Base-by-base conservation (phyloP, 2,888 invertebrate genomes). In the Cephus nigrinus region DNA sequence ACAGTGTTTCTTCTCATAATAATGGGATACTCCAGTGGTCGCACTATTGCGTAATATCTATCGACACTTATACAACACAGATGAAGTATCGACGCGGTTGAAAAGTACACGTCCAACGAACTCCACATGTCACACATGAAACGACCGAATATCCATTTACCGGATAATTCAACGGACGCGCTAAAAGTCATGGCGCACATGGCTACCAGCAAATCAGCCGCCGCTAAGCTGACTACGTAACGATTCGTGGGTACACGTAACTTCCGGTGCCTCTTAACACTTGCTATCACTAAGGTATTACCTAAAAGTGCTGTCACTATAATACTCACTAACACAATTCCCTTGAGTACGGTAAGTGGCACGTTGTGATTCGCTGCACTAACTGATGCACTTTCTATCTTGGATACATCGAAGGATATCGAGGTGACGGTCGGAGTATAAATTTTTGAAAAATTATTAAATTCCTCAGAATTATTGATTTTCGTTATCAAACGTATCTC, bases 121-220 rank as follows among this genome's bases (percentile, higher is more conserved):
- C 98, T 98, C 95, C 97, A 98, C 77, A 98, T 95, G 93, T 98
- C 97, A 93, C 98, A 98, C 95, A 98, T 96, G 86, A 96, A 93
- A 87, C 95, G 94, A 12, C 97, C 97, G 89, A 98, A 98, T 85
- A 97, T 93, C 98, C 98, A 98, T 75, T 96, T 96, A 77, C 95
- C 95, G 69, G 96, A 96, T 74, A 96, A 92, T 91, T 96, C 96
- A 12, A 97, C 95, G 86, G 96, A 96, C 55, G 97, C 97, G 92
- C 97, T 97, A 92, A 97, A 97, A 78, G 97, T 97, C 97, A 97
- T 98, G 84, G 97, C 97, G 89, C 97, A 96, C 76, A 97, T 92
- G 1, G 98, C 98, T 74, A 98, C 98, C 81, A 98, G 93, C 93
- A 98, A 96, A 89, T 98, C 98, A 72, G 98, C 98, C 88, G 97